phyloP scores from a whole-genome alignment of 2,888 invertebrate species.

The Cephonodes hylas region DNA sequence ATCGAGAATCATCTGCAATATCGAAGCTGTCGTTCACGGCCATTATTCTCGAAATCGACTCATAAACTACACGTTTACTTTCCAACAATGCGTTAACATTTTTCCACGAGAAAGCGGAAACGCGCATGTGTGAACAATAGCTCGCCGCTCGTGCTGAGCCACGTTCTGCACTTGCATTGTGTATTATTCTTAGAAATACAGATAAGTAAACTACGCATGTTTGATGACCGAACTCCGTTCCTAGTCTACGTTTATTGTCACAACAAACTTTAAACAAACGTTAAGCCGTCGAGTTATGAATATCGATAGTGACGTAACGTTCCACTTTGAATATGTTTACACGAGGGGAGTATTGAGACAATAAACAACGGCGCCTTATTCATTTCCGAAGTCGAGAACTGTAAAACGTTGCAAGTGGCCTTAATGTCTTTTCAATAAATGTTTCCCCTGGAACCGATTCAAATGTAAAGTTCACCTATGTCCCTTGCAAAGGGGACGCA shows the following conservation, averaged over 20 bases:
- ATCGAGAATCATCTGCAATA: constrained; percentile 8
- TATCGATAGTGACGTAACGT: constrained; percentile 18
- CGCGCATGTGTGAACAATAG: constrained; percentile 74
- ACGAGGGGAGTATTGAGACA: constrained; percentile 9
- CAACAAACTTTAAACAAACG: constrained; percentile 29
- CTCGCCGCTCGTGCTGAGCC: constrained; percentile 62
- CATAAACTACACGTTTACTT: constrained; percentile 59
- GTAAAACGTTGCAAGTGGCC: constrained; percentile 17
- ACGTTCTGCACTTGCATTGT: constrained; percentile 67
- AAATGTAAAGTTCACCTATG: constrained; percentile 30
- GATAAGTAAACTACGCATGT: constrained; percentile 33
- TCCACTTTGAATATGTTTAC: constrained; percentile 12
- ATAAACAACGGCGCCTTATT: constrained; percentile 14
- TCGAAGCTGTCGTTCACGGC: constrained; percentile 3
- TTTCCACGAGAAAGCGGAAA: constrained; percentile 81
- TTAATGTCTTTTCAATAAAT: constrained; percentile 14
- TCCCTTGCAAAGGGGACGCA: constrained; percentile 35
- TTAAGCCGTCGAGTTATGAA: constrained; percentile 16
- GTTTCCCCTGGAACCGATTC: constrained; percentile 18
- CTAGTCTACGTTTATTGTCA: constrained; percentile 30
- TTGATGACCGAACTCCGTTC: constrained; percentile 21
- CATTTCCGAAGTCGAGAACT: constrained; percentile 11
- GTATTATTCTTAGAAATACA: constrained; percentile 65
- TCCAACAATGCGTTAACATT: constrained; percentile 74
- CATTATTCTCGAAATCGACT: constrained; percentile 44